Evolutionary conservation across 2,113 vertebrate species (phyloP).

Genomic region (Coptodon bakossiorum): DNA sequence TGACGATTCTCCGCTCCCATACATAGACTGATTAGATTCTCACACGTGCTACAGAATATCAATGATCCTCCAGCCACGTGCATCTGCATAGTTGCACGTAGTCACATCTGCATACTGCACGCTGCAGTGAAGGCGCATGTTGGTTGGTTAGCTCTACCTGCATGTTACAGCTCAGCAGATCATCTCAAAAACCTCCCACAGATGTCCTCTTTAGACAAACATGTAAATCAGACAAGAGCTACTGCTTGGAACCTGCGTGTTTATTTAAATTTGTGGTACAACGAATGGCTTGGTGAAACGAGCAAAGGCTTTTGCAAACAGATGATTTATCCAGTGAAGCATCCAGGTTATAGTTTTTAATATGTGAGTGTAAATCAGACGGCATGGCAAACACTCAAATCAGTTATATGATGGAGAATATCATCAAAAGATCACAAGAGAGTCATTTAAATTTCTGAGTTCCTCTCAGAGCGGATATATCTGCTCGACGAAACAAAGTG

Average conservation of each 20-base stretch:
- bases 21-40: neutral
- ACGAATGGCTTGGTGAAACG: neutral
- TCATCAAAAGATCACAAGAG: neutral
- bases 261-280: slow-evolving; percentile 21
- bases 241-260: neutral
- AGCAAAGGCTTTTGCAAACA: neutral
- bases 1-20: neutral
- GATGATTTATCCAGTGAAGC: neutral
- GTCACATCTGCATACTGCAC: neutral
- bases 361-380: neutral
- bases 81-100: neutral
- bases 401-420: neutral
- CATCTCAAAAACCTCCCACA: neutral
- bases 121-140: neutral
- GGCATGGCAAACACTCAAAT: neutral
- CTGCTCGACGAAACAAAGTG: neutral
- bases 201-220: neutral
- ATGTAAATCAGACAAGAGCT: neutral
- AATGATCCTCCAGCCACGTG: neutral
- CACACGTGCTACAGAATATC: neutral
- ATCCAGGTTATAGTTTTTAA: neutral
- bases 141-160: neutral
- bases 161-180: neutral
- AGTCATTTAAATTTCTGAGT: neutral
- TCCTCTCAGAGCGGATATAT: neutral